Evolutionary conservation across 2,797 vertebrate genomes (phyloP).

Genomic region (Synanceia verrucosa): DNA sequence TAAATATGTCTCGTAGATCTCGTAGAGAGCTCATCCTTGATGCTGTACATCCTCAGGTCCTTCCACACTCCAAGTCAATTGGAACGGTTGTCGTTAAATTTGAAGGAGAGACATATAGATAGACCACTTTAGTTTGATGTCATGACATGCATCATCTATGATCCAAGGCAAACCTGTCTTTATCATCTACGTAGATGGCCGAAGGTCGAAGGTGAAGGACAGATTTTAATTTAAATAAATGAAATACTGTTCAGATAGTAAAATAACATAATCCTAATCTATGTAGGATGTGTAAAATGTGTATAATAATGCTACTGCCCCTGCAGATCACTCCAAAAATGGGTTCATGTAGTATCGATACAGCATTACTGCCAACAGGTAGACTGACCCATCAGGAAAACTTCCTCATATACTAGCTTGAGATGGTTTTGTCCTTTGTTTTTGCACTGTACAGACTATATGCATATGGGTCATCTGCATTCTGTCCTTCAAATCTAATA

Average conservation of each 20-base stretch:
- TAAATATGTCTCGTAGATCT: neutral
- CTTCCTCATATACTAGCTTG: neutral
- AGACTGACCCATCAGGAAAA: no score
- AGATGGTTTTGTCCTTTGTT: neutral
- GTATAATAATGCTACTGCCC: no score
- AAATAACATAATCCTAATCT: no score
- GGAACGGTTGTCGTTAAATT: neutral
- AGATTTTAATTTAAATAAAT: neutral
- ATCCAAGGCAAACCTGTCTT: neutral
- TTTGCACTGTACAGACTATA: neutral
- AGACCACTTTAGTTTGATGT: neutral
- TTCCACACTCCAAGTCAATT: neutral
- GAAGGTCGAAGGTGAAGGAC: neutral
- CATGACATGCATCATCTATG: neutral
- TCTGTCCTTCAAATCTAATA: conserved; percentile 12
- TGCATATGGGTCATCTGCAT: neutral
- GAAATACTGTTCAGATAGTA: no score
- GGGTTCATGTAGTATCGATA: neutral
- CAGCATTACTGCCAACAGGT: neutral
- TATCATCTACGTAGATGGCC: neutral
- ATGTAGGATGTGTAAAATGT: no score
- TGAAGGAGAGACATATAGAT: neutral
- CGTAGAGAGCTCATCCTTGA: neutral
- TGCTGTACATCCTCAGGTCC: neutral
- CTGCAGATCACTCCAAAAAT: no score